Evolutionary conservation across 2,888 invertebrate genomes (phyloP).

Genomic region (Chalcis sispes): DNA sequence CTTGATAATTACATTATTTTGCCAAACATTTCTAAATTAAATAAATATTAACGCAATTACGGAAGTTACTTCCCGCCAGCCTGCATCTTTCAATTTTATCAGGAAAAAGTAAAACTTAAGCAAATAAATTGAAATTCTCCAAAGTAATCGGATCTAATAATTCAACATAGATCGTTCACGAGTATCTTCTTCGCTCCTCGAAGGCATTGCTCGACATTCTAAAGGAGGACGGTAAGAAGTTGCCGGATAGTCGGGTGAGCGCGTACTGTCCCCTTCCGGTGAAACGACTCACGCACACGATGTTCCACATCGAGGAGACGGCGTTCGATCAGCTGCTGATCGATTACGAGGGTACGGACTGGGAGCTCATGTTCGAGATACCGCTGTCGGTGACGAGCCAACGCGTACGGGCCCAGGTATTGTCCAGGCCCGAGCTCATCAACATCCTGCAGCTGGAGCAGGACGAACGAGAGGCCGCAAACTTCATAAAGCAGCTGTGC

Average conservation of each 20-base stretch:
- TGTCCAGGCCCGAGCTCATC: conserved; percentile 77
- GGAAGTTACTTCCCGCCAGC: too few species aligned
- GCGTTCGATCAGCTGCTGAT: conserved; percentile 83
- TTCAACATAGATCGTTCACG: conserved; percentile 81
- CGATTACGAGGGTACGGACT: conserved; percentile 77
- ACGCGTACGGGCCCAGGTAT: conserved; percentile 77
- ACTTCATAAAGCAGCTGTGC: conserved; percentile 68
- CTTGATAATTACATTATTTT: too few species aligned
- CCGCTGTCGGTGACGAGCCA: conserved; percentile 77
- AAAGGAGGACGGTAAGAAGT: conserved; percentile 72
- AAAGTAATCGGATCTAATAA: too few species aligned
- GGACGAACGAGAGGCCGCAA: conserved; percentile 67
- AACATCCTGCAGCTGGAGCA: conserved; percentile 68
- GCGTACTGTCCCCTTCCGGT: conserved; percentile 53
- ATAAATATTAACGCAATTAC: too few species aligned
- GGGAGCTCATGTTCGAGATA: conserved; percentile 76
- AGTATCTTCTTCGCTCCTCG: conserved; percentile 83
- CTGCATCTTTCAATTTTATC: too few species aligned
- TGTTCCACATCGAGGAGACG: conserved; percentile 86
- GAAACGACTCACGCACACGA: conserved; percentile 82
- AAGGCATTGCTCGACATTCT: conserved; percentile 81
- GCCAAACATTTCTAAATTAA: too few species aligned
- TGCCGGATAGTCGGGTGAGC: conserved; percentile 21
- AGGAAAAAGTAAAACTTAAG: too few species aligned
- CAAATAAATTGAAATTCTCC: too few species aligned